Evolutionary conservation across 2,113 vertebrate species (phyloP).

Genomic region (Typhlomys cinereus): DNA sequence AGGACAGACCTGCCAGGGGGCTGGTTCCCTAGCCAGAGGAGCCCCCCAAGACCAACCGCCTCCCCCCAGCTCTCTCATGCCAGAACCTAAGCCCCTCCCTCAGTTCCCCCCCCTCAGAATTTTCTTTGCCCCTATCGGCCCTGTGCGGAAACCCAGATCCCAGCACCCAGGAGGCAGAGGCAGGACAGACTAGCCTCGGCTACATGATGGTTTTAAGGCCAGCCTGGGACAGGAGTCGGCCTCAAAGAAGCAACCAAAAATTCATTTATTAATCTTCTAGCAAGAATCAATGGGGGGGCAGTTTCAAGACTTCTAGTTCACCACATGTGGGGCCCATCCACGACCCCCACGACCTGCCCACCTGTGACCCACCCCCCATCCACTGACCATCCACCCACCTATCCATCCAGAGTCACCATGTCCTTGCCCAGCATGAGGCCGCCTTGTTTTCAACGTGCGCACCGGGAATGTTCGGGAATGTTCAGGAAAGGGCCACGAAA

Average conservation of each 20-base stretch:
- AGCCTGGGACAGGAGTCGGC: no score
- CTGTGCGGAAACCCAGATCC: no score
- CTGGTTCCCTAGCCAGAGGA: not conserved
- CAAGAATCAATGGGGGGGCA: not conserved
- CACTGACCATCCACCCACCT: not conserved
- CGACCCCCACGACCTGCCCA: not conserved
- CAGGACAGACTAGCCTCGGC: not conserved
- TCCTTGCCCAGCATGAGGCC: not conserved
- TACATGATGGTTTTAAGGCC: not conserved
- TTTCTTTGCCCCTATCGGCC: no score
- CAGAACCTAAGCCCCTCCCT: not conserved
- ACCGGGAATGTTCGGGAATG: not conserved
- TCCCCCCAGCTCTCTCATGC: not conserved
- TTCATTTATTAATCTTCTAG: not conserved
- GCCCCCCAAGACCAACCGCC: not conserved
- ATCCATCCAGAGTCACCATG: not conserved
- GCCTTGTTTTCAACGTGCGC: not conserved
- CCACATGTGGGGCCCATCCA: not conserved
- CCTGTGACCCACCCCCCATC: not conserved
- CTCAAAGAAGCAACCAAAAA: not conserved
- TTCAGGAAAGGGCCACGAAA: not conserved
- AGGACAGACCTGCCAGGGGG: not conserved
- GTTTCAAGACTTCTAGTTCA: not conserved
- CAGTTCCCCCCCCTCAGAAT: not conserved
- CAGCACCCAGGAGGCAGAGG: not conserved